Evolutionary conservation across 1,140 invertebrate genomes (phyloP).

Genomic region (Cydia splendana): DNA sequence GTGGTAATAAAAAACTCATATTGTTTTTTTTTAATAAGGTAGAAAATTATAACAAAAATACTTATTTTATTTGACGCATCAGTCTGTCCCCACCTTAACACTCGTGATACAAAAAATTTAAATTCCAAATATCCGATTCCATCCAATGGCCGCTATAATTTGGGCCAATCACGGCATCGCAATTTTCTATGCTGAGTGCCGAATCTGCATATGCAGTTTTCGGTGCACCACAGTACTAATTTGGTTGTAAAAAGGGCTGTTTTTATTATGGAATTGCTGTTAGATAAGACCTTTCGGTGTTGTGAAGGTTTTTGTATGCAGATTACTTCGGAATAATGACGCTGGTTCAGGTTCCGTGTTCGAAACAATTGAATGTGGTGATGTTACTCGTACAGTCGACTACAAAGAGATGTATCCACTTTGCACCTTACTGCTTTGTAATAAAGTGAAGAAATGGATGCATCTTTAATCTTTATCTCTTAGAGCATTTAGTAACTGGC

Average conservation of each 20-base stretch:
- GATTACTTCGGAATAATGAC: constrained; percentile 1
- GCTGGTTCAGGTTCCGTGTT: background rate
- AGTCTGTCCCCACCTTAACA: background rate
- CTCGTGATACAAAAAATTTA: background rate
- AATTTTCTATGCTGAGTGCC: constrained; percentile 19
- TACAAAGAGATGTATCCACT: no score
- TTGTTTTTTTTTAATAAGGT: background rate
- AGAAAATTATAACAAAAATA: background rate
- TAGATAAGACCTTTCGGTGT: background rate
- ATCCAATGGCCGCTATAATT: constrained; percentile 7
- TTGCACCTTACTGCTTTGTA: no score
- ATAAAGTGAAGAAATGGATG: no score
- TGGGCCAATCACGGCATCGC: constrained; percentile 10
- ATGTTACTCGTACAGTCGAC: background rate
- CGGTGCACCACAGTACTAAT: background rate
- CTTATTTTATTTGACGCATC: background rate
- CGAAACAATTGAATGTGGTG: background rate
- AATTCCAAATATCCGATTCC: constrained; percentile 15
- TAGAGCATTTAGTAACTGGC: no score
- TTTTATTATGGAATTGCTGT: background rate
- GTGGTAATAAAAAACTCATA: no score
- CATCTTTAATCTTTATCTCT: no score
- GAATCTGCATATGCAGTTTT: constrained; percentile 18
- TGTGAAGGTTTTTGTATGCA: background rate
- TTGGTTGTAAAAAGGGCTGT: constrained; percentile 4